phyloP scores from a whole-genome alignment of 2,797 vertebrate species.

The Oophaga sylvatica region DNA sequence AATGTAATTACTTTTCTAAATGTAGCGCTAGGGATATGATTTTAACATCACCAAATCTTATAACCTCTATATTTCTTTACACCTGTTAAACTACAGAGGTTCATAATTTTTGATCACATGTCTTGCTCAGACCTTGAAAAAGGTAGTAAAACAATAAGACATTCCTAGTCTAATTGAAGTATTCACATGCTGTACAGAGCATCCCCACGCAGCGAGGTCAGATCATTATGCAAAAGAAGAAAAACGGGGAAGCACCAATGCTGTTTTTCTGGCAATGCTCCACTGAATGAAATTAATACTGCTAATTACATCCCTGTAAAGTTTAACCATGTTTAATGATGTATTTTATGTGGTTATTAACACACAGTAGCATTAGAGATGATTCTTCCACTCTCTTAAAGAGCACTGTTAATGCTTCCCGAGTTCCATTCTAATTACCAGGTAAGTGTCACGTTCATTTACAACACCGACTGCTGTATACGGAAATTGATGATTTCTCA shows the following conservation, averaged over 20 bases:
- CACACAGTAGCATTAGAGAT: conserved; percentile 49
- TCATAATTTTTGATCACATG: conserved; percentile 19
- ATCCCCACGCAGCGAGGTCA: conserved; percentile 22
- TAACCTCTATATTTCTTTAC: conserved; percentile 18
- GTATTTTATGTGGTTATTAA: conserved; percentile 61
- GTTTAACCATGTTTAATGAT: conserved; percentile 62
- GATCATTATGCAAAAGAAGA: conserved; percentile 21
- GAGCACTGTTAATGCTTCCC: conserved; percentile 68
- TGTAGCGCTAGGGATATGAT: conserved; percentile 1
- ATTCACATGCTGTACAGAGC: conserved; percentile 32
- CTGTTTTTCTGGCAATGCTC: conserved; percentile 44
- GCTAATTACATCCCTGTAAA: conserved; percentile 56
- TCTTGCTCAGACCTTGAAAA: conserved; percentile 11
- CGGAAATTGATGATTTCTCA: conserved; percentile 72
- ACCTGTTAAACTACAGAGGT: conserved; percentile 6
- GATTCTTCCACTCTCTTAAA: conserved; percentile 65
- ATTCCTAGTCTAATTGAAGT: conserved; percentile 27
- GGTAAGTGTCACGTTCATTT: conserved; percentile 67
- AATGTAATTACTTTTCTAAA: conserved; percentile 15
- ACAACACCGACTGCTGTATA: conserved; percentile 66
- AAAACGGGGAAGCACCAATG: conserved; percentile 36
- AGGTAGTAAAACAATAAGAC: conserved; percentile 37
- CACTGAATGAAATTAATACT: conserved; percentile 57
- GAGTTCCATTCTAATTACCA: conserved; percentile 69
- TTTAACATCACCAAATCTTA: conserved; percentile 23